Evolutionary conservation across 2,113 vertebrate species (phyloP), one percentile per base, ranked within the genome.

Genomic region (Atlantisia rogersi): DNA sequence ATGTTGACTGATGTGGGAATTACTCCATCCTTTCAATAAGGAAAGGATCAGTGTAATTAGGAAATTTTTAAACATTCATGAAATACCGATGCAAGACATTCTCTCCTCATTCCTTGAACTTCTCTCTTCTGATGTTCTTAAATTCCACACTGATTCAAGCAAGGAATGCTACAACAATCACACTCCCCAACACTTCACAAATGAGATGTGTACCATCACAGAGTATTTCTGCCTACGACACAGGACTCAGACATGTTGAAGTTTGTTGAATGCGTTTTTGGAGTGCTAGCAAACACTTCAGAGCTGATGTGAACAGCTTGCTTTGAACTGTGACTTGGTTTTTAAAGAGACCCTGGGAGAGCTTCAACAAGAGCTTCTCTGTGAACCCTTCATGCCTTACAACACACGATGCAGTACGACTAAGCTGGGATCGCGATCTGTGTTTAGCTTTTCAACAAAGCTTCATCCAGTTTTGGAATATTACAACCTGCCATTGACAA

Each of bases 391-490:
- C 68, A 71, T 15, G 56, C 55, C 39, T 78, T 88, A 93, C 1
- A 7, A 60, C 90, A 90, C 55, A 80, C 5, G 29, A 90, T 18
- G 56, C 55, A 91, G 40, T 21, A 53, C 56, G 19, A 53, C 59
- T 82, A 69, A 96, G 90, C 67, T 90, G 90, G 65, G 86, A 87
- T 71, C 15, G 19, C 48, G 77, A 92, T 39, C 82, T 87, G 69
- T 37, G 81, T 74, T 94, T 46, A 89, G 91, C 77, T 87, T 92
- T 92, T 93, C 90, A 86, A 83, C 93, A 97, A 93, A 96, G 44
- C 77, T 91, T 91, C 67, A 84, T 86, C 84, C 82, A 88, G 46
- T 88, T 84, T 46, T 53, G 59, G 78, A 91, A 78, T 58, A 91
- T 82, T 90, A 83, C 88, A 87, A 74, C 40, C 52, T 81, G 60